Conservation (phyloP, 2,888 invertebrate genomes). For the Malacosoma neustria region DNA sequence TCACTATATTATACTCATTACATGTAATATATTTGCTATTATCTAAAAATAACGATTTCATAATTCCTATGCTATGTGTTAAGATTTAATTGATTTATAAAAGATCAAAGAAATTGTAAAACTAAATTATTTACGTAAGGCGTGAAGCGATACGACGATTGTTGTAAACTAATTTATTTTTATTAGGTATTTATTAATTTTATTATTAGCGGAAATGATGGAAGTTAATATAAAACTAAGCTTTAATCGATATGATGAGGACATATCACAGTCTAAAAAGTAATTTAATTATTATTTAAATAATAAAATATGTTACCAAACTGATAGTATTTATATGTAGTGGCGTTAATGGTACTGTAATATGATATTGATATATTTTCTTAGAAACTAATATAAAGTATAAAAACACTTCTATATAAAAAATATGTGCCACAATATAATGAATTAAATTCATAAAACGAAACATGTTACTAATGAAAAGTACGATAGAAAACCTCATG, state of each 20-base stretch:
- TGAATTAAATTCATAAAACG: too few species aligned
- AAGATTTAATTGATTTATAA: constrained; percentile 12
- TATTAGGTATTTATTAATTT: neutral
- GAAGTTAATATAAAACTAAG: constrained; percentile 25
- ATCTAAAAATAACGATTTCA: constrained; percentile 23
- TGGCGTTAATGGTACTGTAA: constrained; percentile 49
- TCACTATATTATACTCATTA: constrained; percentile 31
- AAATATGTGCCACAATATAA: too few species aligned
- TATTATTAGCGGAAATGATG: neutral
- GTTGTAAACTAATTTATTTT: neutral
- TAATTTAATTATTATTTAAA: constrained; percentile 20
- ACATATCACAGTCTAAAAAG: constrained; percentile 36
- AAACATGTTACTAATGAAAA: too few species aligned
- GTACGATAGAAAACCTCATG: too few species aligned
- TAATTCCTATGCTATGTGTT: constrained; percentile 24
- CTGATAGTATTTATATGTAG: constrained; percentile 30
- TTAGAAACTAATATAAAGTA: constrained; percentile 28
- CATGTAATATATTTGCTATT: constrained; percentile 42
- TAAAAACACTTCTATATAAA: constrained; percentile 22
- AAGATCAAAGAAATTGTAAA: neutral
- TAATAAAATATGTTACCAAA: constrained; percentile 32
- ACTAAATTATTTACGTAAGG: neutral
- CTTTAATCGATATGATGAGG: constrained; percentile 53
- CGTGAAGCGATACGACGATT: neutral
- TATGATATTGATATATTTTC: constrained; percentile 49